phyloP scores from a whole-genome alignment of 2,113 vertebrate species.

The Leiothrix lutea region DNA sequence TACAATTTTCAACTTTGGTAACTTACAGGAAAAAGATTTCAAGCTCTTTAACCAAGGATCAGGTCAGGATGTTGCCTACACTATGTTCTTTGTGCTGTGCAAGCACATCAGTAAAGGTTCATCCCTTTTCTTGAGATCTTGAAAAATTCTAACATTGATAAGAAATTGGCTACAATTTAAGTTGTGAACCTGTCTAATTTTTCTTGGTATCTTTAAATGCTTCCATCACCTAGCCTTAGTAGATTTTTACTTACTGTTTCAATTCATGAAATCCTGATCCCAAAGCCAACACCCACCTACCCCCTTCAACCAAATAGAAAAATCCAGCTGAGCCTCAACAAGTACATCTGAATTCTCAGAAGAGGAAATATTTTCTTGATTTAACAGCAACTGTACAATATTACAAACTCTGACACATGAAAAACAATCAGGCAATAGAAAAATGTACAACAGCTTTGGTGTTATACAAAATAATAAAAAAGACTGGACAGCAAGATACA shows the following conservation, averaged over 20 bases:
- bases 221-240: not conserved
- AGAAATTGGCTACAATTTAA: conserved; percentile 3
- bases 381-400: conserved; percentile 78
- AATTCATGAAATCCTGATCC: conserved; percentile 50
- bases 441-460: conserved; percentile 83
- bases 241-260: not conserved
- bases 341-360: conserved; percentile 72
- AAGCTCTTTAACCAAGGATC: not conserved
- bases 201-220: not conserved
- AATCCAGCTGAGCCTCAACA: conserved; percentile 53
- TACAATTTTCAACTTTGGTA: conserved; percentile 36
- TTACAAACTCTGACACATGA: conserved; percentile 76
- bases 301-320: not conserved
- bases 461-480: conserved; percentile 75
- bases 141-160: not conserved
- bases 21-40: not conserved
- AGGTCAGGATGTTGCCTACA: not conserved
- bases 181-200: not conserved
- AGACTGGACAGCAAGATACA: conserved; percentile 64
- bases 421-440: conserved; percentile 78
- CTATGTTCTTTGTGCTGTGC: not conserved
- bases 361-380: conserved; percentile 71
- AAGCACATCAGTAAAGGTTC: not conserved
- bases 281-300: not conserved
- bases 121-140: not conserved